phyloP scores from a whole-genome alignment of 2,888 invertebrate species.

The Lithodes maja region DNA sequence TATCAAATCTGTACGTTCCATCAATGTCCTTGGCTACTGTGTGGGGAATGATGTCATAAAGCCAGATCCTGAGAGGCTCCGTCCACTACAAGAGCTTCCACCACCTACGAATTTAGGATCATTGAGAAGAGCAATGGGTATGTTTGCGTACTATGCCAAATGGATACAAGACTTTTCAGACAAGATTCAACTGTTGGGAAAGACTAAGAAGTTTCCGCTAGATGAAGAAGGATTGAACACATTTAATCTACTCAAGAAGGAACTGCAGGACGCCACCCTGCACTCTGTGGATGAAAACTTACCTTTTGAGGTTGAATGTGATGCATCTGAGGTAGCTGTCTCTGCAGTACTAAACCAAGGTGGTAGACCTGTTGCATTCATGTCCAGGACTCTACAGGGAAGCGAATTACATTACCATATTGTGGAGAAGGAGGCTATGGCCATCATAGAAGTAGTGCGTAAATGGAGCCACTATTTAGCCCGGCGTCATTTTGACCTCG shows the following conservation, averaged over 20 bases:
- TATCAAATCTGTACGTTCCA: conserved; percentile 15
- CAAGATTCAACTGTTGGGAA: conserved; percentile 28
- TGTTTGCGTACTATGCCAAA: conserved; percentile 55
- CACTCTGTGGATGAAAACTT: conserved; percentile 1
- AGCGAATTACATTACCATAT: conserved; percentile 13
- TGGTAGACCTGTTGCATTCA: conserved; percentile 5
- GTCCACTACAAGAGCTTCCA: conserved; percentile 42
- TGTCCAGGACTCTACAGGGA: conserved; percentile 14
- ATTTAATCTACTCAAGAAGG: conserved; percentile 28
- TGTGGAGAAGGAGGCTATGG: conserved; percentile 1
- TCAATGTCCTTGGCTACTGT: conserved; percentile 34
- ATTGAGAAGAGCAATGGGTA: conserved; percentile 38
- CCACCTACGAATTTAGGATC: conserved; percentile 20
- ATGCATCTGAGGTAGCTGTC: conserved; percentile 16
- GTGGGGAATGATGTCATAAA: conserved; percentile 8
- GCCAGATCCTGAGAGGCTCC: conserved; percentile 34
- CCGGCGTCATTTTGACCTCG: neutral
- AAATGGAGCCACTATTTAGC: neutral
- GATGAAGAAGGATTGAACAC: conserved; percentile 19
- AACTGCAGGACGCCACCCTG: neutral
- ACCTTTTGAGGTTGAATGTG: conserved; percentile 10
- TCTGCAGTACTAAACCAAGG: conserved; percentile 7
- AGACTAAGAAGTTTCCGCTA: conserved; percentile 40
- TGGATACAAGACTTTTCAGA: conserved; percentile 41
- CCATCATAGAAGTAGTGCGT: conserved; percentile 12